Base-by-base conservation (phyloP, 2,888 invertebrate species). In the Abscondita cerata region DNA sequence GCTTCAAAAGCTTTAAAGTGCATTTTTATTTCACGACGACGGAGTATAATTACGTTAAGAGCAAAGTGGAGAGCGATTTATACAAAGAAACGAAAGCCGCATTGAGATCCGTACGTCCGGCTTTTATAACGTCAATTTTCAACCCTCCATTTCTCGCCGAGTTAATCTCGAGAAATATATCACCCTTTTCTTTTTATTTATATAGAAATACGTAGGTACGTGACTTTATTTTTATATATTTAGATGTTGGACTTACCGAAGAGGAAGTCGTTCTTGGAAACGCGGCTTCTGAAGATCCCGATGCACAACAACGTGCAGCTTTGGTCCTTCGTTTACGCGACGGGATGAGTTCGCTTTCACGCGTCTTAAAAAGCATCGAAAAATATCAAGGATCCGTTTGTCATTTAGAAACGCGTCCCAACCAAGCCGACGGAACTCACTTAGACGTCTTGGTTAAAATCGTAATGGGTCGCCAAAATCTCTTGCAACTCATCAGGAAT, bases 201-300 rank as follows among this genome's bases (percentile, higher is more conserved):
- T 34, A 57, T 53, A 65, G n/a, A 57, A 59, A 63, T 38, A 48
- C 19, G 40, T 31, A 8, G 51, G n/a, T n/a, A n/a, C n/a, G n/a
- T n/a, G 47, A 44, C 40, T 40, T 50, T 48, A 11, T 31, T 48
- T 34, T 40, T 46, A 51, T 40, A 67, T 62, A 67, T 71, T 69
- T 9, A 94, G 94, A 95, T 83, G 87, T 89, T 70, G 94, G 93
- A 69, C 83, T 95, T 69, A 94, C 94, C 62, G 96, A 96, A 80
- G 95, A 95, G 80, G 95, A 96, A 83, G 87, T 95, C 48, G 88
- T 95, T 59, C 83, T 95, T n/a, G 89, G 91, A 72, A 95, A 95
- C 78, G 91, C 94, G 53, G 90, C 90, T 66, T 86, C 89, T 71
- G 93, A 93, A 76, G 88, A 88, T 60, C 86, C 91, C 8, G 93